A percentile compares a stretch with the other conserved stretches of the same genome.
phyloP scores from a whole-genome alignment of 2,797 vertebrate genomes.

The Crenuchus spilurus region DNA sequence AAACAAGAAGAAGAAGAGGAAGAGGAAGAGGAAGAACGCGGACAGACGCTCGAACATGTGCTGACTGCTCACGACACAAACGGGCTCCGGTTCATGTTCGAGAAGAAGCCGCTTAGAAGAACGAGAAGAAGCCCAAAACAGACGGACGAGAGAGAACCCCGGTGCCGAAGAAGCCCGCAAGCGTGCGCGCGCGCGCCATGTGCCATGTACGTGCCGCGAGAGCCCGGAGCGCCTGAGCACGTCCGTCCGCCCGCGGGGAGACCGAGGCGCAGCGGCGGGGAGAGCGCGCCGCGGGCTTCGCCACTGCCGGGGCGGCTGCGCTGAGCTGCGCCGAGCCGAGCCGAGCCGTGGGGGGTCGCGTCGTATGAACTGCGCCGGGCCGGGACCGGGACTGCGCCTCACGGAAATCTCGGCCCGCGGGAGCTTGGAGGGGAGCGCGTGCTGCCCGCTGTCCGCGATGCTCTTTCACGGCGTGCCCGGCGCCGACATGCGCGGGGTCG shows the following conservation, averaged over 20 bases:
- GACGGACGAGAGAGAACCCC: too few relatives aligned
- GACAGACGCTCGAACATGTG: too few relatives aligned
- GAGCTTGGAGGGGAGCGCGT: conserved; percentile 83
- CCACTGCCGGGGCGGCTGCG: conserved; percentile 3
- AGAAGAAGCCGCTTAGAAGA: too few relatives aligned
- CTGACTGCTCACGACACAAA: too few relatives aligned
- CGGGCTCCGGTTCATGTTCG: too few relatives aligned
- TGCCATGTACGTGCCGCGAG: conserved; percentile 6
- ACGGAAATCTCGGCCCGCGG: conserved; percentile 84
- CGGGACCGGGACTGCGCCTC: conserved; percentile 79
- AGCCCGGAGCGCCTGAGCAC: neutral
- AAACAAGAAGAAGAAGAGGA: too few relatives aligned
- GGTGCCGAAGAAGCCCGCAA: neutral
- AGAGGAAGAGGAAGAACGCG: conserved; percentile 43
- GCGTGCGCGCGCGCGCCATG: conserved; percentile 5
- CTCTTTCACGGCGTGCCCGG: conserved; percentile 98
- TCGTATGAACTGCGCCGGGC: conserved; percentile 68
- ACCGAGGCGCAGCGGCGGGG: neutral
- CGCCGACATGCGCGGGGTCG: conserved; percentile 95
- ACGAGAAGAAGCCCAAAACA: too few relatives aligned
- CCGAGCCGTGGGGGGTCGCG: neutral
- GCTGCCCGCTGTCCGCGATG: conserved; percentile 86
- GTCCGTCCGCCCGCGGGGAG: neutral
- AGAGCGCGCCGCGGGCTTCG: neutral
- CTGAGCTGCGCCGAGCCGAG: conserved; percentile 69